These are phyloP conservation scores for Rhinolophus sinicus DNA, from an alignment of 2,113 vertebrate species.

Conservation along the genomic window DNA sequence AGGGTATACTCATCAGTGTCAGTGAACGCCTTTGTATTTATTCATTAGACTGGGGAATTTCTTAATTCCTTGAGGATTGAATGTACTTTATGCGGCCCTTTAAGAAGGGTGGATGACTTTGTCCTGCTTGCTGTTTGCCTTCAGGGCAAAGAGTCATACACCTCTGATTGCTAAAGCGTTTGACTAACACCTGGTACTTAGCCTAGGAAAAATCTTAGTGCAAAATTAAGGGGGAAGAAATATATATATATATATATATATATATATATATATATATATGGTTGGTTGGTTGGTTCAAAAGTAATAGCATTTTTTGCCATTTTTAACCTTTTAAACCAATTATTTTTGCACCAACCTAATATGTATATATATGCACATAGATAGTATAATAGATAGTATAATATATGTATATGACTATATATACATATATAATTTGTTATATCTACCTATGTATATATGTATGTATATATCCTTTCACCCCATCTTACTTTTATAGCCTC, in stretches of 20 bases:
- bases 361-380: too few species aligned
- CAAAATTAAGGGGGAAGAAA: neutral
- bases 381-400: too few species aligned
- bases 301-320: too few species aligned
- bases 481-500: neutral
- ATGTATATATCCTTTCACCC: neutral
- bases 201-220: neutral
- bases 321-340: too few species aligned
- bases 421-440: too few species aligned
- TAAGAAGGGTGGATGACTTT: neutral
- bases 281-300: neutral
- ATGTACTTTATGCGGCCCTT: neutral
- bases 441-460: too few species aligned
- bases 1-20: neutral
- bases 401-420: too few species aligned
- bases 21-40: neutral
- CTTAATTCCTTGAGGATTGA: neutral
- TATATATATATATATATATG: too few species aligned
- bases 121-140: neutral
- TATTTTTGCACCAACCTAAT: too few species aligned
- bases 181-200: neutral
- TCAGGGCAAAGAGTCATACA: neutral
- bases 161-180: slow-evolving; percentile 22
- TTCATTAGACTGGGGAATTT: neutral
- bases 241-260: neutral